Percentiles rank a stretch among this genome's conserved stretches.
phyloP scores from a whole-genome alignment of 2,888 invertebrate genomes.

The Xanthorhoe spadicearia region DNA sequence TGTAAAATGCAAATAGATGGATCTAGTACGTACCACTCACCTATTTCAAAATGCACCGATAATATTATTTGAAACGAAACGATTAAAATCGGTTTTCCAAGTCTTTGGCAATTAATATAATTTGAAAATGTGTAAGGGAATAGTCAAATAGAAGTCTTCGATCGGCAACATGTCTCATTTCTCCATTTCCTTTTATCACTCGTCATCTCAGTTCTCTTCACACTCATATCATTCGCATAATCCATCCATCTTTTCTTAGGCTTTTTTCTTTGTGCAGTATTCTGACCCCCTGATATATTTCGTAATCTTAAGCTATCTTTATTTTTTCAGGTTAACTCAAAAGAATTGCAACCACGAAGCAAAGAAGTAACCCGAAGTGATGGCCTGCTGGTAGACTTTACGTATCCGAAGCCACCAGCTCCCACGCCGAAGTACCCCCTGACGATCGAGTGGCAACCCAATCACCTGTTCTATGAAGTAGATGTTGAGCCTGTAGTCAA shows the following conservation, averaged over 20 bases:
- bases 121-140: conserved; percentile 2
- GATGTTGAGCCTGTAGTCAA: conserved; percentile 47
- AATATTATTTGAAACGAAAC: neutral
- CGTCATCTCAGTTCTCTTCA: too few species aligned
- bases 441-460: conserved; percentile 54
- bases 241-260: too few species aligned
- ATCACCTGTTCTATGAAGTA: conserved; percentile 50
- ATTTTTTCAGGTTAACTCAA: conserved; percentile 39
- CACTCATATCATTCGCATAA: too few species aligned
- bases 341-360: conserved; percentile 25
- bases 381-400: conserved; percentile 21
- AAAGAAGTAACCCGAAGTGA: conserved; percentile 13
- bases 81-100: neutral
- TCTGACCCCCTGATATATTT: too few species aligned
- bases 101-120: too few species aligned
- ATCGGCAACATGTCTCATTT: too few species aligned
- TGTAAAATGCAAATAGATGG: conserved; percentile 27
- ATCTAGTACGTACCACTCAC: conserved; percentile 1
- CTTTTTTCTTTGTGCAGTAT: too few species aligned
- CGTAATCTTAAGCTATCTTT: too few species aligned
- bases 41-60: neutral
- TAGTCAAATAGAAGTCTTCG: neutral
- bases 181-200: too few species aligned
- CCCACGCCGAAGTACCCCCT: conserved; percentile 52
- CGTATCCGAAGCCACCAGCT: conserved; percentile 12